Percentiles rank a stretch among this genome's conserved stretches.
Conservation (phyloP, 2,797 vertebrate genomes). For the Melanotaenia maccullochi region DNA sequence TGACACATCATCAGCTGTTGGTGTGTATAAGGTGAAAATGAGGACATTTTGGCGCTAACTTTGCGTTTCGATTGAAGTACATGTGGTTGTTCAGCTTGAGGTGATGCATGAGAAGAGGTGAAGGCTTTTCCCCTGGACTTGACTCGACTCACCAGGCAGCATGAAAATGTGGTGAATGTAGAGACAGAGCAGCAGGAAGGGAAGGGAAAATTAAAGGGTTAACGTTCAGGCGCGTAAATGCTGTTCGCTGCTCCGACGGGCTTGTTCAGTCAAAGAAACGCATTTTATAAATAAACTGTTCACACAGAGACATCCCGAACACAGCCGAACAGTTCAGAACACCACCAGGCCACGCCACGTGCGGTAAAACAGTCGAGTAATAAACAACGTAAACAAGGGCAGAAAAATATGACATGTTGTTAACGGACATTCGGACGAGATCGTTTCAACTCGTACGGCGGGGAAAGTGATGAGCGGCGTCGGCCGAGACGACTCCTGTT, state of each 20-base stretch:
- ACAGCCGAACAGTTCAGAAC: slow-evolving; percentile 28
- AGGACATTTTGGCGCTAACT: too few relatives aligned
- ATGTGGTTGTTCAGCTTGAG: background rate
- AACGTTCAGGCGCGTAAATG: slow-evolving; percentile 86
- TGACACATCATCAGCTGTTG: too few relatives aligned
- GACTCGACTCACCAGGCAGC: background rate
- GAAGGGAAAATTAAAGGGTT: slow-evolving; percentile 74
- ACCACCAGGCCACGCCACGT: slow-evolving; percentile 1
- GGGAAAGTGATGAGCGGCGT: slow-evolving; percentile 56
- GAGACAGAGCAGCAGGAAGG: slow-evolving; percentile 1
- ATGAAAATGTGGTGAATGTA: background rate
- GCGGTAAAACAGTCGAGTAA: background rate
- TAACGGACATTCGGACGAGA: slow-evolving; percentile 22
- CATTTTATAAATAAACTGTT: slow-evolving; percentile 28
- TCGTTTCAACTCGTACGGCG: slow-evolving; percentile 17
- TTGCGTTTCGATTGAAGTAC: too few relatives aligned
- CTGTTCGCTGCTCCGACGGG: slow-evolving; percentile 63
- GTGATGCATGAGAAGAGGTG: background rate
- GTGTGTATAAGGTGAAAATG: too few relatives aligned
- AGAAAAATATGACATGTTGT: slow-evolving; percentile 12
- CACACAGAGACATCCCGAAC: slow-evolving; percentile 11
- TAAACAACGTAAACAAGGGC: background rate
- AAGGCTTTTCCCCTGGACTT: background rate
- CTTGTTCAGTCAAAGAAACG: slow-evolving; percentile 55
- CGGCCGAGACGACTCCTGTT: background rate